Evolutionary conservation across 2,797 vertebrate species (phyloP).

Genomic region (Falco peregrinus): DNA sequence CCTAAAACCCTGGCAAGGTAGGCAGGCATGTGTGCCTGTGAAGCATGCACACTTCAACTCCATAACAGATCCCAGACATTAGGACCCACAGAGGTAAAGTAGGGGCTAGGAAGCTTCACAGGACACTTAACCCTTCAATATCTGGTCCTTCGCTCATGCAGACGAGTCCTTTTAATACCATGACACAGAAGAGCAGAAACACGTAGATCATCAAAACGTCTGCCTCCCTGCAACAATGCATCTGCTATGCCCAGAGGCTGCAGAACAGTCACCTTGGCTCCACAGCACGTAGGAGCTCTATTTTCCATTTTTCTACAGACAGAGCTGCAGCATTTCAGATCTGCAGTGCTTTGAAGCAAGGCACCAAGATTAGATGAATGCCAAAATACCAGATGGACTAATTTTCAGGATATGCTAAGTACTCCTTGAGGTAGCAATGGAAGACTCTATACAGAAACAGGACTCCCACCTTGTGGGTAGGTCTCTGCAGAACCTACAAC

Average conservation of each 20-base stretch:
- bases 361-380: not conserved
- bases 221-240: not conserved
- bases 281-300: not conserved
- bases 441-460: not conserved
- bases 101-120: not conserved
- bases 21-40: not conserved
- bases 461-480: not conserved
- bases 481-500: not conserved
- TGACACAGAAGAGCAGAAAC: not conserved
- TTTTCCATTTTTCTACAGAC: not conserved
- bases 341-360: not conserved
- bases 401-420: not conserved
- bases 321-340: not conserved
- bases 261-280: not conserved
- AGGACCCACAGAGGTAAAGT: not conserved
- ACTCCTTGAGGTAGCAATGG: not conserved
- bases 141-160: not conserved
- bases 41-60: not conserved
- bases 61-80: not conserved
- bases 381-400: constrained; percentile 6
- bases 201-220: not conserved
- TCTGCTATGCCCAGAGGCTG: not conserved
- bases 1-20: not conserved
- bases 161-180: not conserved
- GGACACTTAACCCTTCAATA: not conserved